Evolutionary conservation across 2,888 invertebrate genomes (phyloP), one percentile per base, ranked within the genome.

Genomic region (Syrphus vitripennis): DNA sequence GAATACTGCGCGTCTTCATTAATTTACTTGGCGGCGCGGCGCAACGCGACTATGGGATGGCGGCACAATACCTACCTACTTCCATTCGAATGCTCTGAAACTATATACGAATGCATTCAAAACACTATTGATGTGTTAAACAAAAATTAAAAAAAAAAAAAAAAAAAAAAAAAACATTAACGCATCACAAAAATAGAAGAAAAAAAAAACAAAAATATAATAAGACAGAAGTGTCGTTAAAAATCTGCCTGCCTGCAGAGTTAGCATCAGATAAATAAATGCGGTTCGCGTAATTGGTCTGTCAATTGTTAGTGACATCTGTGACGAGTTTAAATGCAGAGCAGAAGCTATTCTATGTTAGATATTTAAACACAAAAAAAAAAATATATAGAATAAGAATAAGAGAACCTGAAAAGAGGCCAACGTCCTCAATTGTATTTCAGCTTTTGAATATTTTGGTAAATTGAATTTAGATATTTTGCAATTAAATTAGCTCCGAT

Each of bases 91-190:
- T 50, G 19, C 40, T 42, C 45, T 69, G 55, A 31, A 40, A 65
- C 81, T 61, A 76, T 81, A 77, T 74, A 83, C 65, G 74, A 55
- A 69, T 84, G 76, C 55, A 81, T 81, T 76, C 81, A 81, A 81
- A 84, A 76, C 69, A 61, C 55, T 76, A 53, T 77, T 31, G 57
- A 81, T 77, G 76, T 71, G n/a, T 31, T 63, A 61, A 59, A 48
- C 19, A n/a, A n/a, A n/a, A n/a, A n/a, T n/a, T n/a, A 63, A 59
- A 59, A 59, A 2, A 63, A 70, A 45, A 48, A 42, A 16, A 37
- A 67, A 50, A 77, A 65, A 57, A 63, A 53, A 70, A n/a, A n/a
- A 50, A 74, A 61, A 63, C 21, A 34, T 16, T 37, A 65, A 72
- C 67, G 50, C 50, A n/a, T n/a, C n/a, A 45, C 55, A 53, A 69